Conservation (phyloP, 2,888 invertebrate species). For the Athalia circularis region DNA sequence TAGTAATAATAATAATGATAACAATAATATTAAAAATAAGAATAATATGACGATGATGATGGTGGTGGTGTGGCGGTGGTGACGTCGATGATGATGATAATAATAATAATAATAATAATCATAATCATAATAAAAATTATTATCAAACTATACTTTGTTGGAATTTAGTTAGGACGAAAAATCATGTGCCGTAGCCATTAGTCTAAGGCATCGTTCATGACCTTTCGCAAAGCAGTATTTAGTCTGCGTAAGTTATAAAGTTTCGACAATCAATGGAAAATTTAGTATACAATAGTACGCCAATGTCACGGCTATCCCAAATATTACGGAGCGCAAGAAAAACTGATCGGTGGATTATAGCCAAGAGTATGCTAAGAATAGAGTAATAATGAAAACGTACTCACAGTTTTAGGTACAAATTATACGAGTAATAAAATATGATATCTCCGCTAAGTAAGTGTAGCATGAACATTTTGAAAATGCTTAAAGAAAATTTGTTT, state of each 20-base stretch:
- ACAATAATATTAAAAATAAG: not conserved
- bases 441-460: too few relatives aligned
- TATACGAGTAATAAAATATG: too few relatives aligned
- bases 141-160: slow-evolving; percentile 5
- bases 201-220: not conserved
- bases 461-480: too few relatives aligned
- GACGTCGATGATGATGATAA: not conserved
- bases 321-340: slow-evolving; percentile 35
- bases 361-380: slow-evolving; percentile 21
- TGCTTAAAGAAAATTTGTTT: not conserved
- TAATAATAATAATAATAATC: not conserved
- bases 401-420: too few relatives aligned
- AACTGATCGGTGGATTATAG: slow-evolving; percentile 10
- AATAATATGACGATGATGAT: not conserved
- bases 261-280: slow-evolving; percentile 3
- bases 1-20: not conserved
- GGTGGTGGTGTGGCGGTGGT: not conserved
- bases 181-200: not conserved
- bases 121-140: slow-evolving; percentile 1
- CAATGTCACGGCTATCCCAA: slow-evolving; percentile 4
- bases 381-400: not conserved
- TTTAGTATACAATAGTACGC: slow-evolving; percentile 1
- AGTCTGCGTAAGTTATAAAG: not conserved
- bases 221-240: not conserved
- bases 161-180: slow-evolving; percentile 13